Conservation (phyloP, 2,888 invertebrate genomes). For the Rhimphoctona megacephalus region DNA sequence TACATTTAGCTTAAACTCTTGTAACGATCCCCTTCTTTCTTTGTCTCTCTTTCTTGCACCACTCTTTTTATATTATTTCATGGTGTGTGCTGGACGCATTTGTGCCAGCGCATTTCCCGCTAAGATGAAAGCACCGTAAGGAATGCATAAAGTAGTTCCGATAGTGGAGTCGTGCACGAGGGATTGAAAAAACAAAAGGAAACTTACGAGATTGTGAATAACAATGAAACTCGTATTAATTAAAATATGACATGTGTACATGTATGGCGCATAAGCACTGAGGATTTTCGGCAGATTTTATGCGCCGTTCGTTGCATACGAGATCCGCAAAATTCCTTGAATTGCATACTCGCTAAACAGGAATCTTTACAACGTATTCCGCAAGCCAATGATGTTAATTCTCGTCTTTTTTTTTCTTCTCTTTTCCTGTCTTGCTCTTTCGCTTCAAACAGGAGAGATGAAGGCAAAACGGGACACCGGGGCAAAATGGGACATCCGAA, state of each 20-base stretch:
- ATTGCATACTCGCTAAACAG: slow-evolving; percentile 58
- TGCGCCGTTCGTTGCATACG: slow-evolving; percentile 25
- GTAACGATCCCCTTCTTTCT: slow-evolving; percentile 20
- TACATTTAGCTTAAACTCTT: slow-evolving; percentile 42
- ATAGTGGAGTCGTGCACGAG: slow-evolving; percentile 17
- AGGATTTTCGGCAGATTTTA: slow-evolving; percentile 42
- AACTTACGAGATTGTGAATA: slow-evolving; percentile 47
- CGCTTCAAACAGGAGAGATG: not conserved
- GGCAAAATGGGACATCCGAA: not conserved
- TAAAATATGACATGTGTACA: slow-evolving; percentile 23
- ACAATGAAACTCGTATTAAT: slow-evolving; percentile 58
- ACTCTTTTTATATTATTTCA: slow-evolving; percentile 8
- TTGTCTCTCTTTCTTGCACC: slow-evolving; percentile 9
- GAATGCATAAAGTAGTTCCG: slow-evolving; percentile 63
- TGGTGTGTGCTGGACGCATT: slow-evolving; percentile 40
- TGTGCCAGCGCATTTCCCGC: slow-evolving; percentile 51
- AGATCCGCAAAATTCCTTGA: slow-evolving; percentile 54
- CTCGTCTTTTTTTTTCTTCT: not conserved
- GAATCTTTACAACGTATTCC: slow-evolving; percentile 48
- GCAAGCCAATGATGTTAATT: slow-evolving; percentile 35
- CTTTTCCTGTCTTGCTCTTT: not conserved
- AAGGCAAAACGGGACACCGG: not conserved
- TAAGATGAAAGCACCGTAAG: slow-evolving; percentile 66
- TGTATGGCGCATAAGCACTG: not conserved
- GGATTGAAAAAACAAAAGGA: slow-evolving; percentile 6